Evolutionary conservation across 2,888 invertebrate species (phyloP).

Genomic region (Steinernema hermaphroditum): DNA sequence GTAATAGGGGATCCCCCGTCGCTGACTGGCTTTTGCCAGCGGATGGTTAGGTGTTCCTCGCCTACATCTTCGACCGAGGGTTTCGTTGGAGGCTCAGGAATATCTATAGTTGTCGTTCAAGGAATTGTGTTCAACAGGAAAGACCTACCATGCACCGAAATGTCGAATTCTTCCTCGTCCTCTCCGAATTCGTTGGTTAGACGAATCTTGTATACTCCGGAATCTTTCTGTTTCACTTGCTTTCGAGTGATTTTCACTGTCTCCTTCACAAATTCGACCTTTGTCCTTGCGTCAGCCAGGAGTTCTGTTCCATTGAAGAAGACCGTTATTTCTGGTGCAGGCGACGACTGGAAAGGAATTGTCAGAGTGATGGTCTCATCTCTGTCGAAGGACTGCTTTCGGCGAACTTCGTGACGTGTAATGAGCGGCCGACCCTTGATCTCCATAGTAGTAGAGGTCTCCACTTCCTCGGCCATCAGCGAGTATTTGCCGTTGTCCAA

Average conservation of each 20-base stretch:
- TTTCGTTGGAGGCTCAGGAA: conserved; percentile 57
- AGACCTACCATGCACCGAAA: neutral
- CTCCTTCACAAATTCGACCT: conserved; percentile 47
- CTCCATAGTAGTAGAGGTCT: conserved; percentile 53
- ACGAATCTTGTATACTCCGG: conserved; percentile 61
- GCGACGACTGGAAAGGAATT: conserved; percentile 52
- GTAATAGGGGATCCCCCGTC: conserved; percentile 84
- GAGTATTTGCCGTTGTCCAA: conserved; percentile 65
- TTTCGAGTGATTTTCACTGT: neutral
- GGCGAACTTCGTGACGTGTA: neutral
- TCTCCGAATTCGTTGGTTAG: conserved; percentile 62
- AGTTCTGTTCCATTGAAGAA: conserved; percentile 53
- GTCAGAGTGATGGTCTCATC: conserved; percentile 54
- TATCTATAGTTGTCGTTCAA: conserved; percentile 48
- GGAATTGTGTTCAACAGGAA: neutral
- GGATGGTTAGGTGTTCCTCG: conserved; percentile 48
- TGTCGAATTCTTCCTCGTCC: conserved; percentile 36
- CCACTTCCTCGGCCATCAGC: conserved; percentile 52
- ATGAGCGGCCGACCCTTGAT: conserved; percentile 57
- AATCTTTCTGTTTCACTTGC: conserved; percentile 52
- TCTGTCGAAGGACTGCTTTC: conserved; percentile 44
- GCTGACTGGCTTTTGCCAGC: conserved; percentile 59
- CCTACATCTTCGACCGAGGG: conserved; percentile 53
- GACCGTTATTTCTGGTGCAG: conserved; percentile 58
- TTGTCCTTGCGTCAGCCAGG: conserved; percentile 51